A percentile compares a stretch with the other conserved stretches of the same genome.
Evolutionary conservation across 1,140 invertebrate genomes (phyloP).

Genomic region (Drosophila novamexicana): DNA sequence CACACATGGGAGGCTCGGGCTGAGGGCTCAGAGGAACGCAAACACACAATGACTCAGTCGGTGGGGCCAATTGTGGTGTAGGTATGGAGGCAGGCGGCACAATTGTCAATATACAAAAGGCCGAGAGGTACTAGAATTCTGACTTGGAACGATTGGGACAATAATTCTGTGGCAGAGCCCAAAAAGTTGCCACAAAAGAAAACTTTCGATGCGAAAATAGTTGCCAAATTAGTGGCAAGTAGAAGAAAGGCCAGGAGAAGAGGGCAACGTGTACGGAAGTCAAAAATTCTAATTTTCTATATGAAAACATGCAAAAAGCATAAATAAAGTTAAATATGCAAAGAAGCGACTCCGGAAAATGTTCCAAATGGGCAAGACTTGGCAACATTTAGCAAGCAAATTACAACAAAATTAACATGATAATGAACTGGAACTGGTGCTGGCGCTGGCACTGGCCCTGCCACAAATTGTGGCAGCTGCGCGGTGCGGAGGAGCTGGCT

Average conservation of each 20-base stretch:
- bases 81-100: not conserved
- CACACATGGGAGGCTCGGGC: constrained; percentile 5
- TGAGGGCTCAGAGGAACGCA: constrained; percentile 3
- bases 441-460: constrained; percentile 2
- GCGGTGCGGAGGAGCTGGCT: not conserved
- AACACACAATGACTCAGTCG: constrained; percentile 30
- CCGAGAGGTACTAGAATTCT: not conserved
- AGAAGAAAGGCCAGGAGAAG: not conserved
- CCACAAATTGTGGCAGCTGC: constrained; percentile 13
- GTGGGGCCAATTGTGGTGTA: constrained; percentile 14
- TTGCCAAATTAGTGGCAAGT: constrained; percentile 68
- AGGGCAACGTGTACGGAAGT: not conserved
- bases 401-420: constrained; percentile 83
- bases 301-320: constrained; percentile 74
- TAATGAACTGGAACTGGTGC: constrained; percentile 69
- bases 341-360: constrained; percentile 64
- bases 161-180: constrained; percentile 54
- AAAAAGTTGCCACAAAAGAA: constrained; percentile 74
- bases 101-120: constrained; percentile 2
- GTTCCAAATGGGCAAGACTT: constrained; percentile 68
- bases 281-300: constrained; percentile 81
- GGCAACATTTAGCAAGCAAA: constrained; percentile 83
- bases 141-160: constrained; percentile 31
- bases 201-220: constrained; percentile 71
- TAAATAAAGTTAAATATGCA: constrained; percentile 81